A percentile compares a stretch with the other conserved stretches of the same genome.
Conservation (phyloP, 2,888 invertebrate species). For the Crioceris asparagi region DNA sequence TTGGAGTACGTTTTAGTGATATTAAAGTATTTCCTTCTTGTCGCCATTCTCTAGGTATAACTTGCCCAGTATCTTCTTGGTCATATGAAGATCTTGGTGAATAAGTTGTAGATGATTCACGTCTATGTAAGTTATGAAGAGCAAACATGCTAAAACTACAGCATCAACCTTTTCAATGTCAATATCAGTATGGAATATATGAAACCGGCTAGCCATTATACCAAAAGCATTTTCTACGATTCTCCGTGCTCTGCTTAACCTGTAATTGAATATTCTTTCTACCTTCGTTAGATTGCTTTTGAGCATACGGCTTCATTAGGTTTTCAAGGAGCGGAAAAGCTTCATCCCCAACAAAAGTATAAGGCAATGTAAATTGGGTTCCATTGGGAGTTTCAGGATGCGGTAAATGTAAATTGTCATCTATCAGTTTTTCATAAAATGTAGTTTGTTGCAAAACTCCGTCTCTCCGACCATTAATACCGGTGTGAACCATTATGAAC, state of each 20-base stretch:
- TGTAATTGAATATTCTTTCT: slow-evolving; percentile 19
- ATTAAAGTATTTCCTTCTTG: too few relatives aligned
- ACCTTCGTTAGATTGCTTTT: slow-evolving; percentile 5
- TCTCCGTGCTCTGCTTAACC: slow-evolving; percentile 18
- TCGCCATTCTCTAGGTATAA: too few relatives aligned
- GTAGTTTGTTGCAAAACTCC: slow-evolving; percentile 18
- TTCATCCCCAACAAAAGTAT: slow-evolving; percentile 22
- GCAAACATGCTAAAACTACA: slow-evolving; percentile 16
- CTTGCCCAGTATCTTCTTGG: too few relatives aligned
- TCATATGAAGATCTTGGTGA: too few relatives aligned
- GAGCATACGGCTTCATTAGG: slow-evolving; percentile 16
- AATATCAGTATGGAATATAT: slow-evolving; percentile 21
- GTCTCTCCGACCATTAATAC: slow-evolving; percentile 20
- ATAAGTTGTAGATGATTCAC: too few relatives aligned
- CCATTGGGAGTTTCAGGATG: background rate
- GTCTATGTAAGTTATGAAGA: too few relatives aligned
- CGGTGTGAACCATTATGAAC: slow-evolving; percentile 19
- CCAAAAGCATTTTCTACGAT: slow-evolving; percentile 22
- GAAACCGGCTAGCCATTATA: slow-evolving; percentile 22
- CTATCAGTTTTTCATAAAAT: slow-evolving; percentile 16
- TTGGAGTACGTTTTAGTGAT: too few relatives aligned
- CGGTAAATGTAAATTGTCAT: slow-evolving; percentile 6
- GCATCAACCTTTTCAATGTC: slow-evolving; percentile 9
- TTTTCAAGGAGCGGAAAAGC: slow-evolving; percentile 17
- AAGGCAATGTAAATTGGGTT: too few relatives aligned